These are phyloP conservation scores for Himantopus leucocephalus DNA, from an alignment of 2,113 vertebrate species.

Conservation along the genomic window DNA sequence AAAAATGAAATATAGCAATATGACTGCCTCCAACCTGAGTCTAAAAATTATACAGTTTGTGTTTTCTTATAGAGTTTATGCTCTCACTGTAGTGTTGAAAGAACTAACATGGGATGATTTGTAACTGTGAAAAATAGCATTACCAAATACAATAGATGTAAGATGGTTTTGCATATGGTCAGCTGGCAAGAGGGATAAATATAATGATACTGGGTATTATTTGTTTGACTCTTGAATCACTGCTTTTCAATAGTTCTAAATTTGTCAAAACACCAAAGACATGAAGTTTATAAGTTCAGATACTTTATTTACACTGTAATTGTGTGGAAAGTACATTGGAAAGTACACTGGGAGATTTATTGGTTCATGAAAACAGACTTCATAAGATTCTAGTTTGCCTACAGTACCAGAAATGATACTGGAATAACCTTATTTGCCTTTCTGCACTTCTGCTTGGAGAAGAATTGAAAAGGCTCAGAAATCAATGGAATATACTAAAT, in stretches of 20 bases:
- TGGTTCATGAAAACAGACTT: neutral
- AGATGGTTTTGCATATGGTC: neutral
- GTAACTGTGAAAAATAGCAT: constrained; percentile 11
- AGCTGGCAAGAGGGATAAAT: neutral
- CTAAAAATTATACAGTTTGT: neutral
- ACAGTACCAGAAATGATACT: neutral
- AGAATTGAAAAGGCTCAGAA: neutral
- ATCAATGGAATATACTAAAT: neutral
- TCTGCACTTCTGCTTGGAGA: neutral
- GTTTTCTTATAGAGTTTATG: neutral
- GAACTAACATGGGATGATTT: neutral
- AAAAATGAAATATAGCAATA: neutral
- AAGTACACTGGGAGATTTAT: neutral
- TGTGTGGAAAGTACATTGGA: neutral
- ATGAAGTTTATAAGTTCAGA: neutral
- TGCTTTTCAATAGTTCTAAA: neutral
- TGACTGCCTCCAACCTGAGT: neutral
- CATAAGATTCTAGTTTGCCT: neutral
- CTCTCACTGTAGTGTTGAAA: neutral
- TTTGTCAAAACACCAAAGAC: neutral
- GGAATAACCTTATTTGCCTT: neutral
- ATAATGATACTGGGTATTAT: neutral
- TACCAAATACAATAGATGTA: neutral
- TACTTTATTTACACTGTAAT: neutral
- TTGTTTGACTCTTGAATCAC: neutral